phyloP scores from a whole-genome alignment of 2,113 vertebrate genomes.

The Actenoides hombroni region DNA sequence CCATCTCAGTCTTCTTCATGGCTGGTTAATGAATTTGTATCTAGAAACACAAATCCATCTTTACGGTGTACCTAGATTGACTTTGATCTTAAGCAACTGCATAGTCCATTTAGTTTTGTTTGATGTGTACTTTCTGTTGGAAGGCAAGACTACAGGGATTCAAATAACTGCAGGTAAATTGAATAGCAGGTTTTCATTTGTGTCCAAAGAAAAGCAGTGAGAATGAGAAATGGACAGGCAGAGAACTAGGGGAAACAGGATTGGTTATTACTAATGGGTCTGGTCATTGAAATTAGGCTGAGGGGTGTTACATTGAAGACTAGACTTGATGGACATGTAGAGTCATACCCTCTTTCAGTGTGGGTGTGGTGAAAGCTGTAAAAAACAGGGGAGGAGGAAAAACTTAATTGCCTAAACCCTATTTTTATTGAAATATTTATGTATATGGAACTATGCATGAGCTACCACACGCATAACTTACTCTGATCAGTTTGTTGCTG shows the following conservation, averaged over 20 bases:
- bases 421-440: neutral
- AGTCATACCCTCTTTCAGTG: neutral
- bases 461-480: neutral
- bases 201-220: neutral
- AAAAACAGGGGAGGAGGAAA: neutral
- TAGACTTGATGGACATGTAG: neutral
- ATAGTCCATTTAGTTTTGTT: neutral
- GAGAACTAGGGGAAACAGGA: neutral
- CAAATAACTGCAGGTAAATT: neutral
- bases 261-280: neutral
- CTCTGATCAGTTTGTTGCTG: neutral
- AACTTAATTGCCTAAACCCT: neutral
- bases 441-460: neutral
- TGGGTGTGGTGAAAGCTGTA: neutral
- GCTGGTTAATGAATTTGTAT: neutral
- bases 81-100: neutral
- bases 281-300: neutral
- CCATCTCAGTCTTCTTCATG: neutral
- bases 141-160: neutral
- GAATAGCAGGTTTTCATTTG: neutral
- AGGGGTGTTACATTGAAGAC: neutral
- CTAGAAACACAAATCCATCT: neutral
- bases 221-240: neutral
- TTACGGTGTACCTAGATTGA: neutral
- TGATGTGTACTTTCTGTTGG: neutral